Conservation (phyloP, 2,888 invertebrate genomes). For the Brassicogethes aeneus region DNA sequence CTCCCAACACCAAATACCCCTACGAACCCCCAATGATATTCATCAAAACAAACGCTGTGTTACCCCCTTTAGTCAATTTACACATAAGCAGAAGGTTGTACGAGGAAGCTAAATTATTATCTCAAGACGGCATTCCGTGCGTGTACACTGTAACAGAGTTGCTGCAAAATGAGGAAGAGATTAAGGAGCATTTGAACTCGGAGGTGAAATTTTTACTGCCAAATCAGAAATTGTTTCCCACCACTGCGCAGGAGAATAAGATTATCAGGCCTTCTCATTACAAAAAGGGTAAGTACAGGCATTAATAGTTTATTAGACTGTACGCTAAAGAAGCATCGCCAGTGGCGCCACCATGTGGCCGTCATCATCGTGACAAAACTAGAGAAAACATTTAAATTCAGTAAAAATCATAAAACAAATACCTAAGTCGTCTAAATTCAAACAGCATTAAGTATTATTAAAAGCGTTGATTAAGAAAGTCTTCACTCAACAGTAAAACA, state of each 20-base stretch:
- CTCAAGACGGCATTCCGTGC: conserved; percentile 61
- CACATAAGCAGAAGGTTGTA: conserved; percentile 57
- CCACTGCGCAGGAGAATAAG: conserved; percentile 24
- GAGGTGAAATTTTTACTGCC: conserved; percentile 54
- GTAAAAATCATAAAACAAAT: too few relatives aligned
- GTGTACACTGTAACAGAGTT: conserved; percentile 64
- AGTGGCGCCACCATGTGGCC: too few relatives aligned
- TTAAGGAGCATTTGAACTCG: conserved; percentile 50
- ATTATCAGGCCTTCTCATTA: conserved; percentile 51
- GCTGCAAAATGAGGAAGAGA: conserved; percentile 59
- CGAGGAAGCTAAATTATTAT: conserved; percentile 56
- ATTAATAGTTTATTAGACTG: too few relatives aligned
- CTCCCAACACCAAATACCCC: conserved; percentile 61
- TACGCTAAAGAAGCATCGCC: too few relatives aligned
- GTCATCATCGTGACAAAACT: too few relatives aligned
- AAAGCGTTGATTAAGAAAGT: too few relatives aligned
- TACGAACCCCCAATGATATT: conserved; percentile 65
- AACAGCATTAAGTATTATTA: too few relatives aligned
- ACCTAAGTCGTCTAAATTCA: too few relatives aligned
- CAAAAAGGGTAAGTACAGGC: conserved; percentile 39
- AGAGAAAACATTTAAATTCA: too few relatives aligned
- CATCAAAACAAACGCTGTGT: conserved; percentile 53
- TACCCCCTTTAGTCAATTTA: conserved; percentile 56
- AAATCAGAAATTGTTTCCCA: conserved; percentile 39
- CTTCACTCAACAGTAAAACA: too few relatives aligned